Conservation (phyloP, 1,140 invertebrate genomes). For the Hetaerina americana region DNA sequence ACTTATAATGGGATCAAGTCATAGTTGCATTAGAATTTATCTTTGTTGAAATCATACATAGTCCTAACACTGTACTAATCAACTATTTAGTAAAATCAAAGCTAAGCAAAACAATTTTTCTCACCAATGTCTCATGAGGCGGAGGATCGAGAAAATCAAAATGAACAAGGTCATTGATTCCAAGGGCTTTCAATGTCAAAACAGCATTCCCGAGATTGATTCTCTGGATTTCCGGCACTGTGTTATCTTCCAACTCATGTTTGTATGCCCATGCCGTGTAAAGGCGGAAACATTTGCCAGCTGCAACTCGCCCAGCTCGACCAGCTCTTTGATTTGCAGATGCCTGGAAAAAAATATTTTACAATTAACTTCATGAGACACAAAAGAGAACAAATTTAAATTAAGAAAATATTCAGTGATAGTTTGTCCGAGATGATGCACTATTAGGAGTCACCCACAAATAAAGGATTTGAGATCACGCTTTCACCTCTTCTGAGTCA, state of each 20-base stretch:
- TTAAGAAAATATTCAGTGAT: no score
- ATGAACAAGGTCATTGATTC: conserved; percentile 94
- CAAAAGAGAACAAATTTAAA: no score
- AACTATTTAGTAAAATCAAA: not conserved
- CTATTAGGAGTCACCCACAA: no score
- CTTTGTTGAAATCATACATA: no score
- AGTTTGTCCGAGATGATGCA: no score
- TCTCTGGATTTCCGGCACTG: conserved; percentile 93
- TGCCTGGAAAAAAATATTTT: conserved; percentile 31
- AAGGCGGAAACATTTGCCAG: conserved; percentile 94
- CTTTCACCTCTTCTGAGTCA: no score
- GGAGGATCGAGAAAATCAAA: conserved; percentile 99
- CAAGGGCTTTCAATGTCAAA: conserved; percentile 88
- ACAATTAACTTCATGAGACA: no score
- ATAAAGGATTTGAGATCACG: no score
- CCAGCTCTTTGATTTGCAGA: conserved; percentile 91
- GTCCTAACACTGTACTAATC: not conserved
- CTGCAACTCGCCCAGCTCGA: conserved; percentile 79
- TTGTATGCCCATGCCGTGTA: conserved; percentile 97
- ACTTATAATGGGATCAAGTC: no score
- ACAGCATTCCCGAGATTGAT: conserved; percentile 98
- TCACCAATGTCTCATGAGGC: conserved; percentile 87
- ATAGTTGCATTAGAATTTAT: no score
- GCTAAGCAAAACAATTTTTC: not conserved
- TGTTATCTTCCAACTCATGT: conserved; percentile 95